Percentiles rank a stretch among this genome's conserved stretches.
phyloP scores from a whole-genome alignment of 2,888 invertebrate species.

The Pantelozetes paolii region DNA sequence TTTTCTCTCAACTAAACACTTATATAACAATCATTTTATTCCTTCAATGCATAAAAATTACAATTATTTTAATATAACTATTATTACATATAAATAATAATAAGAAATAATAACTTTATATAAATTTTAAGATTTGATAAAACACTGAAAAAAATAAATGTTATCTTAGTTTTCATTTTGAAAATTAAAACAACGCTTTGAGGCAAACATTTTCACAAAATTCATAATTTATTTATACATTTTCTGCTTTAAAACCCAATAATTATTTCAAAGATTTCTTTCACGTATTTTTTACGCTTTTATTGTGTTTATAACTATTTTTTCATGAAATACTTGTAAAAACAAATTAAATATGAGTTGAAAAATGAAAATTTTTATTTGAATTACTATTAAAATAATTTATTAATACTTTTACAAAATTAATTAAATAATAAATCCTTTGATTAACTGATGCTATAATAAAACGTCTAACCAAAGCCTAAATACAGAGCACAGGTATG shows the following conservation, averaged over 20 bases:
- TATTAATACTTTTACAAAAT: background rate
- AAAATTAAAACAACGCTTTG: background rate
- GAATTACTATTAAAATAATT: background rate
- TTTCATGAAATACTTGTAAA: background rate
- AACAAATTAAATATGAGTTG: background rate
- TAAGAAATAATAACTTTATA: background rate
- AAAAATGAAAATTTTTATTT: background rate
- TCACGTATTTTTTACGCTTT: background rate
- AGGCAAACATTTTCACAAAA: background rate
- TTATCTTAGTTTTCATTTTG: background rate
- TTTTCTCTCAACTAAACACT: background rate
- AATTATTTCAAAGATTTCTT: background rate
- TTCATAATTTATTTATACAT: background rate
- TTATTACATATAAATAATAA: constrained; percentile 5
- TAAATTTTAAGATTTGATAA: background rate
- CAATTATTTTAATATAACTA: background rate
- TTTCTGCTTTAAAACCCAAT: background rate
- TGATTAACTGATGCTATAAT: constrained; percentile 5
- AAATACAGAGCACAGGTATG: background rate
- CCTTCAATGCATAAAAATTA: background rate
- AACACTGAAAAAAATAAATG: too few relatives aligned
- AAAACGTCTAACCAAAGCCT: background rate
- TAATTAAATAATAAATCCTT: constrained; percentile 30
- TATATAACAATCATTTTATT: constrained; percentile 18
- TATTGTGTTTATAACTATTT: background rate